These are phyloP conservation scores for Conomelus anceps DNA, from an alignment of 2,888 invertebrate genomes.

Conservation along the genomic window DNA sequence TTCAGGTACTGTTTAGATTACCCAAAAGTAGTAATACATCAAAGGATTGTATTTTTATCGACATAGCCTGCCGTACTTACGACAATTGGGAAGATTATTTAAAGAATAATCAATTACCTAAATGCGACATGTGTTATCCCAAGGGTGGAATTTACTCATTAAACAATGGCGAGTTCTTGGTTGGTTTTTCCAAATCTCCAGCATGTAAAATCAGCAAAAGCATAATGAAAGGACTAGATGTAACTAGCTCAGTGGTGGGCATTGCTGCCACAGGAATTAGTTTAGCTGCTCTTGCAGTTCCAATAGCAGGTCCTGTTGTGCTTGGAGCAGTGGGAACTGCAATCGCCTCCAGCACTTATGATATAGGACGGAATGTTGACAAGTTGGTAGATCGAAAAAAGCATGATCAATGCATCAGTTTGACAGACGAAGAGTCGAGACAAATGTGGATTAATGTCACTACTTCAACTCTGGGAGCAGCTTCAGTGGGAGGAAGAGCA, in stretches of 20 bases:
- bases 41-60: slow-evolving; percentile 3
- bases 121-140: slow-evolving; percentile 19
- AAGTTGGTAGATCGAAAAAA: slow-evolving; percentile 10
- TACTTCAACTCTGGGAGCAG: slow-evolving; percentile 14
- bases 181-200: slow-evolving; percentile 10
- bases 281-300: slow-evolving; percentile 15
- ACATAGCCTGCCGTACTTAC: slow-evolving; percentile 14
- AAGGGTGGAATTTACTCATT: slow-evolving; percentile 5
- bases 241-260: slow-evolving; percentile 18
- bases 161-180: not conserved
- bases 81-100: slow-evolving; percentile 19
- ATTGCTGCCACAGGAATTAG: slow-evolving; percentile 19
- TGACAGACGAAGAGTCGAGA: slow-evolving; percentile 17
- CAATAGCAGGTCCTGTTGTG: slow-evolving; percentile 11
- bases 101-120: slow-evolving; percentile 18
- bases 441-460: slow-evolving; percentile 19
- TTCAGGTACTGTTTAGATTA: slow-evolving; percentile 15
- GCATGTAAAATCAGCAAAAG: slow-evolving; percentile 16
- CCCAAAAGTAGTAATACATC: not conserved
- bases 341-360: slow-evolving; percentile 15
- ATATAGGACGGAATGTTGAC: slow-evolving; percentile 6
- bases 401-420: slow-evolving; percentile 8
- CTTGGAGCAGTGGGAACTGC: slow-evolving; percentile 19
- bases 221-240: slow-evolving; percentile 16
- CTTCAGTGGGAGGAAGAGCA: slow-evolving; percentile 14